These are phyloP conservation scores for Podotricha telesiphe DNA, from an alignment of 2,888 invertebrate species.

Conservation along the genomic window DNA sequence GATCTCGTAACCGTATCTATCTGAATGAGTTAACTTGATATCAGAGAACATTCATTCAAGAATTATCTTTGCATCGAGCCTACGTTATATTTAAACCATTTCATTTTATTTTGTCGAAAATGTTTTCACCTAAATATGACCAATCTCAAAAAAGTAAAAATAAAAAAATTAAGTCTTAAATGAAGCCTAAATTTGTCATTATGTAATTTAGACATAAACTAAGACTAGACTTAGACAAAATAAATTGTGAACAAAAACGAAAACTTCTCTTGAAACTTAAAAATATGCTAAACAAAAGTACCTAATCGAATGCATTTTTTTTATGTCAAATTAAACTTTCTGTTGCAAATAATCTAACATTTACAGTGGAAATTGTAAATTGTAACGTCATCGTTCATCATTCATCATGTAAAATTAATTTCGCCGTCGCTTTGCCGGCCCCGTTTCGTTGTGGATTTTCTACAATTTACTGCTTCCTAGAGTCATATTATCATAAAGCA, in stretches of 20 bases:
- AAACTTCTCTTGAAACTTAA: neutral
- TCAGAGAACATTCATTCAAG: slow-evolving; percentile 10
- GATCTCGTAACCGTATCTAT: slow-evolving; percentile 49
- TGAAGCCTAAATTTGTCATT: too few species aligned
- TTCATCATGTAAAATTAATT: slow-evolving; percentile 82
- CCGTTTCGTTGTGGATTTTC: slow-evolving; percentile 66
- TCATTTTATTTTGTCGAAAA: too few species aligned
- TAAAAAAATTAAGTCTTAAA: too few species aligned
- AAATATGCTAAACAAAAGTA: neutral
- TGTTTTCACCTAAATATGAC: too few species aligned
- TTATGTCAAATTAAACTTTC: slow-evolving; percentile 29
- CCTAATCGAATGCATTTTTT: slow-evolving; percentile 5
- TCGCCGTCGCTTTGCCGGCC: slow-evolving; percentile 62
- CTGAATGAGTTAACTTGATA: slow-evolving; percentile 50
- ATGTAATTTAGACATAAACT: too few species aligned
- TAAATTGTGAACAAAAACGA: too few species aligned
- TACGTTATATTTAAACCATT: too few species aligned
- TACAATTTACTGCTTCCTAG: slow-evolving; percentile 69
- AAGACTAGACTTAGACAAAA: too few species aligned
- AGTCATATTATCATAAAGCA: slow-evolving; percentile 67
- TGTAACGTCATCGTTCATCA: slow-evolving; percentile 78
- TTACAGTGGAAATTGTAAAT: slow-evolving; percentile 69
- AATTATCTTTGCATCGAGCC: too few species aligned
- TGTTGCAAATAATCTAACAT: slow-evolving; percentile 55
- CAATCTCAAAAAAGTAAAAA: too few species aligned